Conservation (phyloP, 1,140 invertebrate genomes). For the Centruroides vittatus region DNA sequence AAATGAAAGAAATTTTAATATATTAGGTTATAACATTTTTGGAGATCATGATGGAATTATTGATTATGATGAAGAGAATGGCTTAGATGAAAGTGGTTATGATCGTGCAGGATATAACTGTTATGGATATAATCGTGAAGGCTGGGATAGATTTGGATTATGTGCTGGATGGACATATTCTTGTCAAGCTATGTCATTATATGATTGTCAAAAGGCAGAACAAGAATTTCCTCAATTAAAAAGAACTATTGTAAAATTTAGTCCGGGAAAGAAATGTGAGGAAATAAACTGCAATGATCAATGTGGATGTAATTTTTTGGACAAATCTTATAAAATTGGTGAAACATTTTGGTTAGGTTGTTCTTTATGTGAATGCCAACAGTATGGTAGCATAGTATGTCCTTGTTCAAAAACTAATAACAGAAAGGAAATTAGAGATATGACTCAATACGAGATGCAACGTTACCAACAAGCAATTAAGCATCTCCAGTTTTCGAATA, state of each 20-base stretch:
- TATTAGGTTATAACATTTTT: constrained; percentile 9
- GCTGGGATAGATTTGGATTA: constrained; percentile 9
- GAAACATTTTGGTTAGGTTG: constrained; percentile 5
- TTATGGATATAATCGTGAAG: constrained; percentile 3
- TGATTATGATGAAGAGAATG: constrained; percentile 1
- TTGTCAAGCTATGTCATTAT: constrained; percentile 9
- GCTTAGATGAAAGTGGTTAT: constrained; percentile 11
- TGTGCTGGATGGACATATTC: constrained; percentile 6
- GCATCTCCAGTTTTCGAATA: neutral
- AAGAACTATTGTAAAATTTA: constrained; percentile 5
- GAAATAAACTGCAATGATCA: constrained; percentile 7
- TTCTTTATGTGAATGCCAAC: constrained; percentile 6
- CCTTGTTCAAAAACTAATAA: constrained; percentile 1
- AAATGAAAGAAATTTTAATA: neutral
- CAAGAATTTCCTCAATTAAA: neutral
- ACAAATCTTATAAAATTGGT: neutral
- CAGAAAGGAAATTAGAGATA: constrained; percentile 13
- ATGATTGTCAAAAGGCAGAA: constrained; percentile 13
- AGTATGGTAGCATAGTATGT: constrained; percentile 3
- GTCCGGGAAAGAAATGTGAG: constrained; percentile 13
- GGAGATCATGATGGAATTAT: constrained; percentile 12
- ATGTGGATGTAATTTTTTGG: constrained; percentile 15
- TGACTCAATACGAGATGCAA: constrained; percentile 4
- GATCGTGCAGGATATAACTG: constrained; percentile 13
- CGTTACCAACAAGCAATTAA: constrained; percentile 13